phyloP scores from a whole-genome alignment of 2,888 invertebrate genomes.

The Hypercompe scribonia region DNA sequence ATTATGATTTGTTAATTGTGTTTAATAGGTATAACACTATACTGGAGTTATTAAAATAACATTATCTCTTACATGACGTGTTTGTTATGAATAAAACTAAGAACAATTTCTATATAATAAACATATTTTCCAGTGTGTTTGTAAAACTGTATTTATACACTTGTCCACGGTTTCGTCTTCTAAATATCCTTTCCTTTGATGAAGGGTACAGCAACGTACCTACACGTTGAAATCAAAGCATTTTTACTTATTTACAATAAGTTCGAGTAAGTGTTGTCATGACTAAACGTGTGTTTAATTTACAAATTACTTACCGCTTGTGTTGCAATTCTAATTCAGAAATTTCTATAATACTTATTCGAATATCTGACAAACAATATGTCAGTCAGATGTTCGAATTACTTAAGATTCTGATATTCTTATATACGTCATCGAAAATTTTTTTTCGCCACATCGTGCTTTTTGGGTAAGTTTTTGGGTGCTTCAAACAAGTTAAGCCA shows the following conservation, averaged over 20 bases:
- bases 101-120: constrained; percentile 11
- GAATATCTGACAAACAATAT: no score
- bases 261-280: constrained; percentile 33
- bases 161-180: not conserved
- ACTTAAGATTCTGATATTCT: not conserved
- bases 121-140: not conserved
- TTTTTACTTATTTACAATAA: constrained; percentile 32
- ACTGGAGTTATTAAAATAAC: constrained; percentile 12
- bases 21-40: not conserved
- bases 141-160: not conserved
- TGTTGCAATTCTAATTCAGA: not conserved
- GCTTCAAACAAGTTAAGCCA: constrained; percentile 23
- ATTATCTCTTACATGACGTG: constrained; percentile 16
- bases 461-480: constrained; percentile 8
- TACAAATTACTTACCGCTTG: no score
- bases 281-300: constrained; percentile 17
- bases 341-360: not conserved
- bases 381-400: no score
- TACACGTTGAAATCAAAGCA: not conserved
- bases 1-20: constrained; percentile 22
- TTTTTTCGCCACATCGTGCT: not conserved
- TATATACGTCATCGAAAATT: not conserved
- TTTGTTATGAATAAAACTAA: constrained; percentile 16
- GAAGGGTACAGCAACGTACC: no score
- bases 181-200: no score